Base-by-base conservation (phyloP, 2,113 vertebrate genomes). In the Hemichromis elongatus region DNA sequence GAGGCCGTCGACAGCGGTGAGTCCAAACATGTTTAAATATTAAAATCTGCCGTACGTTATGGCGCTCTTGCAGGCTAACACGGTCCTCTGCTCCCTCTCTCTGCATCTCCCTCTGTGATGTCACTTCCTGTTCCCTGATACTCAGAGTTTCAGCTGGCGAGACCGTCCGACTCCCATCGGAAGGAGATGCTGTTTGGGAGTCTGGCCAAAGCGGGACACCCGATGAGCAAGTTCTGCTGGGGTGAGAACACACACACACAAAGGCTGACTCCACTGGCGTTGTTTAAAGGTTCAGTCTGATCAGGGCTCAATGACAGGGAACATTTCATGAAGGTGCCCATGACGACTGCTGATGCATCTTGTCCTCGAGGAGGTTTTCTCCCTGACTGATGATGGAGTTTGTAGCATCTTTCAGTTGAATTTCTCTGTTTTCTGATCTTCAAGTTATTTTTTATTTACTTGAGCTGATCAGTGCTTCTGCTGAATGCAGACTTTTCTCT, bases 1-100 rank as follows among this genome's bases (percentile, higher is more conserved):
- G 98, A 99, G 92, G 98, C 98, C 12, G 98, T 99, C 82, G 99
- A 99, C 94, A 99, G 98, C 75, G 99, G 99, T 99, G 90, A 97
- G 96, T 88, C 21, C 3, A 5, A 13, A 4, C 18, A 21, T 18
- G 45, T 18, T 73, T 28, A 50, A 28, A 28, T 19, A 73, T 24
- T 18, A 28, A 47, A 47, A n/a, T 14, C 30, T 78, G 33, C 2
- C 21, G 14, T 35, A 24, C n/a, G 6, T 55, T 35, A 52, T 2
- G 5, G 19, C 2, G 3, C 50, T 4, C 6, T 14, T n/a, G 4
- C n/a, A 54, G 1, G 4, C 16, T 30, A 9, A 50, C 5, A 7
- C 2, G 1, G 16, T 12, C 42, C 30, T 50, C 45, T 50, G 16
- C 42, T 50, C 26, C 42, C 10, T 50, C 16, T 12, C 16, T 50